Evolutionary conservation across 2,888 invertebrate species (phyloP).

Genomic region (Diaprepes abbreviatus): DNA sequence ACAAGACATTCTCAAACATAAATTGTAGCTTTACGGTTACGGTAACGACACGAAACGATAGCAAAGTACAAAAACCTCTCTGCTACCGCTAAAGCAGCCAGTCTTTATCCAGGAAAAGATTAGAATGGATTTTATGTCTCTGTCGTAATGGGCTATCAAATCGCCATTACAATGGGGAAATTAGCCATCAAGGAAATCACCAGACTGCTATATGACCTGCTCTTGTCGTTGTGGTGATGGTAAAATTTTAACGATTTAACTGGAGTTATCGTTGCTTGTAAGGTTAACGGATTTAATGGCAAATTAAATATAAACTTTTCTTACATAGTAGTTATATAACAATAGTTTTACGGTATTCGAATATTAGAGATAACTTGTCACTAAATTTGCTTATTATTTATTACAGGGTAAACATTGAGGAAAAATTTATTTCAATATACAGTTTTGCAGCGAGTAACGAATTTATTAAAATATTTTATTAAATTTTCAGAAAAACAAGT

Average conservation of each 20-base stretch:
- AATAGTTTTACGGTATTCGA: background rate
- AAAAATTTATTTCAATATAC: too few species aligned
- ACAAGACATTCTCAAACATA: constrained; percentile 9
- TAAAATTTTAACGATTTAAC: constrained; percentile 19
- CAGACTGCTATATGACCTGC: constrained; percentile 16
- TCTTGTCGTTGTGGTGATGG: constrained; percentile 22
- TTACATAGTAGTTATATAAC: background rate
- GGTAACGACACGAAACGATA: constrained; percentile 17
- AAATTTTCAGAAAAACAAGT: too few species aligned
- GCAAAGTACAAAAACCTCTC: constrained; percentile 10
- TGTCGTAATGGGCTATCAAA: constrained; percentile 38
- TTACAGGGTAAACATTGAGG: too few species aligned
- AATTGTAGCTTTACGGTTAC: constrained; percentile 24
- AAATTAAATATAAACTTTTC: background rate
- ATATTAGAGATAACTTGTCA: too few species aligned
- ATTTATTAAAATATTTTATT: too few species aligned
- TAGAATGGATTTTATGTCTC: constrained; percentile 32
- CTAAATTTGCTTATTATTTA: too few species aligned
- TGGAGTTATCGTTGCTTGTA: background rate
- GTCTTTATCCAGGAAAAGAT: constrained; percentile 27
- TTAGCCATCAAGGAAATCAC: constrained; percentile 30
- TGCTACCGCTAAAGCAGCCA: constrained; percentile 7
- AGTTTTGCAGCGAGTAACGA: too few species aligned
- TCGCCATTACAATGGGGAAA: constrained; percentile 37
- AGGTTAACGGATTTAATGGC: background rate